phyloP scores from a whole-genome alignment of 2,797 vertebrate genomes.

The Masticophis lateralis region DNA sequence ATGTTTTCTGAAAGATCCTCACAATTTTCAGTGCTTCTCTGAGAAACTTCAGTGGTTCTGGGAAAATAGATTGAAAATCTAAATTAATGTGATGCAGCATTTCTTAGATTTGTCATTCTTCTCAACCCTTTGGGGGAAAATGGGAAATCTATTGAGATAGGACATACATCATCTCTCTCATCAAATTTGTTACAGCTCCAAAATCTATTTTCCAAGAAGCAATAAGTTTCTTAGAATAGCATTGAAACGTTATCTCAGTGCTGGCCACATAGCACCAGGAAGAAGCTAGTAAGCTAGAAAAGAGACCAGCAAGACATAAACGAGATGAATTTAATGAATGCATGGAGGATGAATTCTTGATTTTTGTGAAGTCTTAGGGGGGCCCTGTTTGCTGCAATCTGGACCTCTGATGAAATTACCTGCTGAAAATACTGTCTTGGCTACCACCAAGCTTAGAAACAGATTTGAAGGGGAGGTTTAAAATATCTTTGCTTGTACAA shows the following conservation, averaged over 20 bases:
- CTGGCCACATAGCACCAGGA: not conserved
- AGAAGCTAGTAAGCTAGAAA: conserved; percentile 21
- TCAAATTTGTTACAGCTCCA: not conserved
- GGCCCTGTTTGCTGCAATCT: conserved; percentile 13
- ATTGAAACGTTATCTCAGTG: not conserved
- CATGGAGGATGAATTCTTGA: conserved; percentile 11
- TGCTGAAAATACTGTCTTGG: conserved; percentile 40
- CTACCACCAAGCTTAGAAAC: conserved; percentile 35
- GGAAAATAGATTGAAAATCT: not conserved
- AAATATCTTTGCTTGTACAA: not conserved
- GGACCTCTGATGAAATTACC: conserved; percentile 39
- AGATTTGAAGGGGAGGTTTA: not conserved
- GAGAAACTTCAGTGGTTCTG: not conserved
- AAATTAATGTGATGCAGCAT: not conserved
- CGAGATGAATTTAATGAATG: conserved; percentile 20
- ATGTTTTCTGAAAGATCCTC: not conserved
- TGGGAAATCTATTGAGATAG: not conserved
- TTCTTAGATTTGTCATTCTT: not conserved
- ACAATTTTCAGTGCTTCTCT: not conserved
- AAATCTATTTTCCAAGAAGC: conserved; percentile 21
- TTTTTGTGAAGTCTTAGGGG: conserved; percentile 17
- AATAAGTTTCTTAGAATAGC: not conserved
- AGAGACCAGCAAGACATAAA: not conserved
- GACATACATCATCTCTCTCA: conserved; percentile 4
- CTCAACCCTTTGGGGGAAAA: not conserved